Base-by-base conservation (phyloP, 30 jellyfish, hydroid and myxozoan species). In the Chrysaora quinquecirrha region DNA sequence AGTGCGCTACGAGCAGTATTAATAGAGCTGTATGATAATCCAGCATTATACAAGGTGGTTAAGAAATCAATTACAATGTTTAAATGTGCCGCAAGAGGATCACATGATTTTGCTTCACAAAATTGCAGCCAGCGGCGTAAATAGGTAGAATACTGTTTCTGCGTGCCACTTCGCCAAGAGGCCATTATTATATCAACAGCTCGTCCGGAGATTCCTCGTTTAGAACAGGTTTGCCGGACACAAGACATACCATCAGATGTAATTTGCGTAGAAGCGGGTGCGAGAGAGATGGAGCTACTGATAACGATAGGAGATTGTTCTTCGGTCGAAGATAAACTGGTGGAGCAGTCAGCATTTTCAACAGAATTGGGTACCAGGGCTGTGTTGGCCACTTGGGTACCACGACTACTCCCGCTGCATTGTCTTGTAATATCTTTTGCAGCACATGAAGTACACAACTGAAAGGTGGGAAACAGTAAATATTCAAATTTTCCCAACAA, bases 331-430 rank as follows among this genome's bases (percentile, higher is more conserved):
- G 49, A 12, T 23, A 12, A 12, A 77, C 80, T 61, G 89, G 66
- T 1, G 86, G 32, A 0, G n/a, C 22, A 22, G 10, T 34, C 16
- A 80, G 14, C 75, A 66, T 43, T 30, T 29, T 29, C 56, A 71
- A 10, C 24, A 71, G 43, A 30, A 12, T 64, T 50, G 93, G 87
- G 66, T 68, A 73, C 95, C 95, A 84, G 2, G 90, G 27, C 50
- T 84, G 95, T 19, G 89, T 71, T 6, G 95, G 95, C 90, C 95
- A 84, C 20, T 73, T 63, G 58, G 95, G 95, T 25, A 61, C 95
- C 1, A 84, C 95, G 1, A 84, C 48, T 7, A 73, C 60, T 33
- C 95, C 89, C 60, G 33, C n/a, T 18, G 89, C 84, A 2, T 24
- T 58, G 54, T 84, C 95, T 25, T 33, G 88, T 27, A 23, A 20